Evolutionary conservation across 2,888 invertebrate species (phyloP).

Genomic region (Plagodis pulveraria): DNA sequence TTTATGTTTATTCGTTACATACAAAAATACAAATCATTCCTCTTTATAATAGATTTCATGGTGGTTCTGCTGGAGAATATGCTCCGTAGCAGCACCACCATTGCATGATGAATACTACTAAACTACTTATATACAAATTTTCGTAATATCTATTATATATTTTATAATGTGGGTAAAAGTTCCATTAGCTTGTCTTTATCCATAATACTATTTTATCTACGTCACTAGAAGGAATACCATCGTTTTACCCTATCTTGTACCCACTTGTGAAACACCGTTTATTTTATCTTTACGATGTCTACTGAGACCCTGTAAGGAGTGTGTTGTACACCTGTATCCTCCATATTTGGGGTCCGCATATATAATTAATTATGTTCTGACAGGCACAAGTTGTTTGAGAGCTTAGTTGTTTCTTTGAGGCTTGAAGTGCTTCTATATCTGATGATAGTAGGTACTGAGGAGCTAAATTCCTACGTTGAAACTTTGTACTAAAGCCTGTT

Average conservation of each 20-base stretch:
- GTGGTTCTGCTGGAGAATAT: too few relatives aligned
- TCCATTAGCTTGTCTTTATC: neutral
- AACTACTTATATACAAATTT: too few relatives aligned
- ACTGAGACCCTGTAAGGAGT: conserved; percentile 15
- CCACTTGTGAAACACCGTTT: conserved; percentile 11
- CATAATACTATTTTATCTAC: neutral
- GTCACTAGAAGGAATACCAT: neutral
- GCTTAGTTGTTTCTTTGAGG: conserved; percentile 10
- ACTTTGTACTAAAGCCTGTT: neutral
- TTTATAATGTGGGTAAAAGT: too few relatives aligned
- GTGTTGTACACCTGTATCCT: conserved; percentile 33
- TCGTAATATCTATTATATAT: too few relatives aligned
- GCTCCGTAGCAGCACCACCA: too few relatives aligned
- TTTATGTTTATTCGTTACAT: too few relatives aligned
- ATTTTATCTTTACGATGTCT: conserved; percentile 29
- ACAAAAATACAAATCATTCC: too few relatives aligned
- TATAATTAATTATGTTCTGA: conserved; percentile 24
- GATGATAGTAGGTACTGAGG: neutral
- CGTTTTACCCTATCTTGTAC: conserved; percentile 3
- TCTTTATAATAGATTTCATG: too few relatives aligned
- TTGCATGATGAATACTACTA: too few relatives aligned
- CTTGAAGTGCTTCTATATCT: conserved; percentile 5
- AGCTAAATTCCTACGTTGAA: neutral
- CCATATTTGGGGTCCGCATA: conserved; percentile 25
- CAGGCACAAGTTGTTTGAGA: conserved; percentile 16